A percentile compares a stretch with the other conserved stretches of the same genome.
These are phyloP conservation scores for Megaceryle maxima DNA, from an alignment of 2,113 vertebrate species.

Conservation along the genomic window DNA sequence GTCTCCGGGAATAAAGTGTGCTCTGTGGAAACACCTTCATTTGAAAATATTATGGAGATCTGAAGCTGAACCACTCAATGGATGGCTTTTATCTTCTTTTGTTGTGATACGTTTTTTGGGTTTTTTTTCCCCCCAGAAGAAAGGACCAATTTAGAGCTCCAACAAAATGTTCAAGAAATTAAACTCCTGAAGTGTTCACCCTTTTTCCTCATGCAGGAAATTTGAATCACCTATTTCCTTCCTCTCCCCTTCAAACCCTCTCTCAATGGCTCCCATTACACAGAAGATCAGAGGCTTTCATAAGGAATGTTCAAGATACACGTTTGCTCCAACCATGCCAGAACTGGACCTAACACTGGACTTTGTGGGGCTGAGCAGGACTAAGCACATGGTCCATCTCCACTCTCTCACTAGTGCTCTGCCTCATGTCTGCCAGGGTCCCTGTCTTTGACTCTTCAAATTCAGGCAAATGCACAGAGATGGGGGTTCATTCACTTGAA, in stretches of 20 bases:
- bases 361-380: background rate
- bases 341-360: background rate
- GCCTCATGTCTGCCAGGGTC: rapidly evolving
- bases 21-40: too few relatives aligned
- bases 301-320: background rate
- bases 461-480: background rate
- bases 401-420: background rate
- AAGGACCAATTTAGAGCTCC: background rate
- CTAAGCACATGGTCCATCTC: background rate
- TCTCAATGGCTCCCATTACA: background rate
- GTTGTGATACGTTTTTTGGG: too few relatives aligned
- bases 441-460: background rate
- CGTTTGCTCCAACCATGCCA: rapidly evolving
- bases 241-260: background rate
- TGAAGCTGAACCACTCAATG: too few relatives aligned
- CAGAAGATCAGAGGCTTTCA: background rate
- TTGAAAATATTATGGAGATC: too few relatives aligned
- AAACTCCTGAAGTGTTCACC: rapidly evolving
- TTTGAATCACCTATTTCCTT: background rate
- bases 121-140: too few relatives aligned
- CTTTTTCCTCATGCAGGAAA: background rate
- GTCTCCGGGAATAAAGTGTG: too few relatives aligned
- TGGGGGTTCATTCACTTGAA: rapidly evolving
- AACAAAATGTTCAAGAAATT: background rate
- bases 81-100: too few relatives aligned